phyloP scores from a whole-genome alignment of 2,113 vertebrate genomes.

The Microtus ochrogaster region DNA sequence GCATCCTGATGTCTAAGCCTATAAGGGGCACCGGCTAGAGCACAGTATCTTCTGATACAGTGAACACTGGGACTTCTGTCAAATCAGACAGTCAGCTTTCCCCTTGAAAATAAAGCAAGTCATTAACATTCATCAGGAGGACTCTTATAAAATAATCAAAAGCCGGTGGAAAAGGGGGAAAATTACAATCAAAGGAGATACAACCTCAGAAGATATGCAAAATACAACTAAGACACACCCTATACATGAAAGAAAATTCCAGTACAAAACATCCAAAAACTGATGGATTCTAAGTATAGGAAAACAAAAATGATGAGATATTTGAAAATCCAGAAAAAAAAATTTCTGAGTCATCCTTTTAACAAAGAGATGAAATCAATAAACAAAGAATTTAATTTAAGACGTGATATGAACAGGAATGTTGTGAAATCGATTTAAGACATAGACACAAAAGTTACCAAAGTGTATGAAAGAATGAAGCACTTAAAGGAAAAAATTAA shows the following conservation, averaged over 20 bases:
- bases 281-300: neutral
- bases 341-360: neutral
- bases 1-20: neutral
- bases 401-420: neutral
- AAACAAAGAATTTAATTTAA: neutral
- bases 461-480: neutral
- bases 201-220: neutral
- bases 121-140: neutral
- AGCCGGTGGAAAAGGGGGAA: neutral
- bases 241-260: neutral
- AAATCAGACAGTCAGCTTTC: neutral
- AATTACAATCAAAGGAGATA: neutral
- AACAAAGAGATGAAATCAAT: neutral
- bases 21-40: neutral
- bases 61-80: neutral
- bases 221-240: too few relatives aligned
- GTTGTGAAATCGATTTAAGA: neutral
- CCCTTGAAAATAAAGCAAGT: neutral
- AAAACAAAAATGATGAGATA: neutral
- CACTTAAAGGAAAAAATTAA: neutral
- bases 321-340: neutral
- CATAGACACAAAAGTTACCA: too few relatives aligned
- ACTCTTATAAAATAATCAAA: neutral
- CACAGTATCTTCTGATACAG: neutral
- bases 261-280: neutral